Evolutionary conservation across 2,888 invertebrate species (phyloP).

Genomic region (Lacanobia wlatinum): DNA sequence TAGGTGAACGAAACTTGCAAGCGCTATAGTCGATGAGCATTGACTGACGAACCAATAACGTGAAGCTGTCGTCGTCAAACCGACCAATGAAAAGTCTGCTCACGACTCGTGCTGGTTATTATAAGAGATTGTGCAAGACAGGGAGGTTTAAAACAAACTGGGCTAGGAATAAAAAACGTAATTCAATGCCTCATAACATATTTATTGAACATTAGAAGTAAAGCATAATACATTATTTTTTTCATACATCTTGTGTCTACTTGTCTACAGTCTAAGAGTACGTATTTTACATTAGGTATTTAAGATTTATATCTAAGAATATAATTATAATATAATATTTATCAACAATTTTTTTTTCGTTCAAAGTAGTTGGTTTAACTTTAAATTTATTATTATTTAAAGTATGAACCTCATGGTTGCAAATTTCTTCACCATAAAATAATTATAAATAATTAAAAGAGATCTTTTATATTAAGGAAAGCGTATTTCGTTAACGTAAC

Average conservation of each 20-base stretch:
- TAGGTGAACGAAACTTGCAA: too few species aligned
- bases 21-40: too few species aligned
- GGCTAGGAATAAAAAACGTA: slow-evolving; percentile 25
- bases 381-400: too few species aligned
- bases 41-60: too few species aligned
- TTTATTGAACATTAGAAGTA: slow-evolving; percentile 64
- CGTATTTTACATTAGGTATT: slow-evolving; percentile 38
- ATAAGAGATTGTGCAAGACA: too few species aligned
- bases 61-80: too few species aligned
- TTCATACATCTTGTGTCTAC: slow-evolving; percentile 74
- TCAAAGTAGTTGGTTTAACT: not conserved
- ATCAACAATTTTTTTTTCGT: not conserved
- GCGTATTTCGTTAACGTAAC: not conserved
- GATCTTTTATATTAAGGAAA: not conserved
- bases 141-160: too few species aligned
- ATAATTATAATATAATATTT: not conserved
- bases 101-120: too few species aligned
- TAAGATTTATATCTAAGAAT: slow-evolving; percentile 6
- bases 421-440: not conserved
- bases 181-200: slow-evolving; percentile 59
- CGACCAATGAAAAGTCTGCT: too few species aligned
- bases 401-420: not conserved
- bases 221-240: slow-evolving; percentile 48
- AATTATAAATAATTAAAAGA: not conserved
- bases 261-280: slow-evolving; percentile 51